These are phyloP conservation scores for Crepidodera aurea DNA, from an alignment of 2,888 invertebrate species.

Conservation along the genomic window DNA sequence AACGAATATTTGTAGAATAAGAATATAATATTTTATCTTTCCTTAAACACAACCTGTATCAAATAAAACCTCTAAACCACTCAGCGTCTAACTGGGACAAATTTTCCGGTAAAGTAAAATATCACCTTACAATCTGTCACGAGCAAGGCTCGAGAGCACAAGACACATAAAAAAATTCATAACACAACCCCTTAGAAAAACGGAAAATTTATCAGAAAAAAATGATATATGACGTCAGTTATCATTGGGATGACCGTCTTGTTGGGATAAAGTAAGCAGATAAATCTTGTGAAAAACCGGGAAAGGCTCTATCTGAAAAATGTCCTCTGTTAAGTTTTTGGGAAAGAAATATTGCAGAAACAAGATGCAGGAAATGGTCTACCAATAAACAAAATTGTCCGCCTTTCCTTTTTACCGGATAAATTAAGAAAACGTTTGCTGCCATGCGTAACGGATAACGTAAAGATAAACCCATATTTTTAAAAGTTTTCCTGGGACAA, in stretches of 20 bases:
- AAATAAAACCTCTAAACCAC: not conserved
- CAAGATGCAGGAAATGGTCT: slow-evolving; percentile 32
- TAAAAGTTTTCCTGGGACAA: no score
- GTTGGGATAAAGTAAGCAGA: slow-evolving; percentile 33
- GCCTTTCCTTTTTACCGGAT: slow-evolving; percentile 13
- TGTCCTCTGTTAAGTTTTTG: slow-evolving; percentile 31
- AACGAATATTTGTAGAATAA: no score
- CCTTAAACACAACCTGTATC: no score
- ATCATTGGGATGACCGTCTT: slow-evolving; percentile 34
- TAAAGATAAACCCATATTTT: not conserved
- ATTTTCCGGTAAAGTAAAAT: slow-evolving; percentile 9
- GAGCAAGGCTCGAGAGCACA: not conserved
- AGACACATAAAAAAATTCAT: slow-evolving; percentile 10
- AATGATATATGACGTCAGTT: slow-evolving; percentile 30
- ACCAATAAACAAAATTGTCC: slow-evolving; percentile 30
- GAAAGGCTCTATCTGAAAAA: slow-evolving; percentile 25
- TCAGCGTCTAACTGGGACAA: not conserved
- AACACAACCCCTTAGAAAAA: slow-evolving; percentile 18
- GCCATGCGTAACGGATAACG: not conserved
- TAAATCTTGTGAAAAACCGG: slow-evolving; percentile 28
- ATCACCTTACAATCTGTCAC: slow-evolving; percentile 19
- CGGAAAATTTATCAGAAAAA: slow-evolving; percentile 29
- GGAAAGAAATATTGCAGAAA: slow-evolving; percentile 29
- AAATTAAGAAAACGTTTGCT: slow-evolving; percentile 12
- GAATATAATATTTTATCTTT: no score